Percentiles rank a stretch among this genome's conserved stretches.
Conservation (phyloP, 2,797 vertebrate genomes). For the Sebastes goodei region DNA sequence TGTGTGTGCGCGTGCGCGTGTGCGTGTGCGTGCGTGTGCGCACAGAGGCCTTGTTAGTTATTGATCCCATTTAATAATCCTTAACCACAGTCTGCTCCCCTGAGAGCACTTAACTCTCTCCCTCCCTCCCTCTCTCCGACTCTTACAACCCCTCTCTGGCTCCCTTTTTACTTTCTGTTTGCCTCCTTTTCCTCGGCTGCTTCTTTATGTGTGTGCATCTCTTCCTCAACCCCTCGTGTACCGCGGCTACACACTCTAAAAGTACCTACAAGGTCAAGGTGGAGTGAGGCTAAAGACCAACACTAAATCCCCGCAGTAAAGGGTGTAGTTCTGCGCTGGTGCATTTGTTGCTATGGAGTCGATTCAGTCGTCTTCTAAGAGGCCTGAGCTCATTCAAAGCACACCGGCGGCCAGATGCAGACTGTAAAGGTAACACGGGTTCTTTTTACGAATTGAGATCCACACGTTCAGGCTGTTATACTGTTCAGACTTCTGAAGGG, state of each 20-base stretch:
- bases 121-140: constrained; percentile 20
- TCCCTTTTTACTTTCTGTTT: constrained; percentile 21
- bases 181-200: constrained; percentile 9
- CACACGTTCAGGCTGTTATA: constrained; percentile 2
- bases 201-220: constrained; percentile 23
- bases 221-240: neutral
- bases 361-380: constrained; percentile 21
- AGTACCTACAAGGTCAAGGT: constrained; percentile 48
- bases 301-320: constrained; percentile 48
- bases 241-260: neutral
- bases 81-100: constrained; percentile 68
- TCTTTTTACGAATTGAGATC: constrained; percentile 13
- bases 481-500: constrained; percentile 19
- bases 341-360: constrained; percentile 36
- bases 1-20: neutral
- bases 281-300: constrained; percentile 47
- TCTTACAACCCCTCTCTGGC: constrained; percentile 12
- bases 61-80: constrained; percentile 82
- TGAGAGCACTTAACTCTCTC: constrained; percentile 75
- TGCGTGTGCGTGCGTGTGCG: rapidly evolving
- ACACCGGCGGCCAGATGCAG: neutral
- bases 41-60: constrained; percentile 75
- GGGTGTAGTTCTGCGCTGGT: neutral
- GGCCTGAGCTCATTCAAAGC: constrained; percentile 22
- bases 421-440: neutral